Evolutionary conservation across 1,140 invertebrate genomes (phyloP).

Genomic region (Drosophila lini): DNA sequence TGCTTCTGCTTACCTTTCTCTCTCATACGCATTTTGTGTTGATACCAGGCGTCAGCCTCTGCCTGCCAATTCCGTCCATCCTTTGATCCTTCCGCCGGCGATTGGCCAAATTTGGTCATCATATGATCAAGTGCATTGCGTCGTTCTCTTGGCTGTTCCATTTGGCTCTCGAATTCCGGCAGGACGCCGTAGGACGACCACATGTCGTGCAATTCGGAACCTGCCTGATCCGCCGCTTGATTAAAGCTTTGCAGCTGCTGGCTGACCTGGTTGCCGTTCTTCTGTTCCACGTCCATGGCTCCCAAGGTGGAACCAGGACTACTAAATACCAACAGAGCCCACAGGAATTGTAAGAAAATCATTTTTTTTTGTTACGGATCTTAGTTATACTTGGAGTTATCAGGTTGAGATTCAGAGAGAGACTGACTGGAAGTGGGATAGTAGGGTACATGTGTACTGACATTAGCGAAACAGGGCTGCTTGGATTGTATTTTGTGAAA

Average conservation of each 20-base stretch:
- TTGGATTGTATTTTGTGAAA: not conserved
- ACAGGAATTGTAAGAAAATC: conserved; percentile 1
- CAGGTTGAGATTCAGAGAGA: not conserved
- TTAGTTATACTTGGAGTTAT: not conserved
- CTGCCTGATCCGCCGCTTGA: not conserved
- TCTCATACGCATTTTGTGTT: no score
- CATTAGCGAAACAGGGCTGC: not conserved
- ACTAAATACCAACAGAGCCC: not conserved
- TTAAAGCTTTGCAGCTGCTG: not conserved
- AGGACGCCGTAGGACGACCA: not conserved
- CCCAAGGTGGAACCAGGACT: not conserved
- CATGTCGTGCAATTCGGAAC: not conserved
- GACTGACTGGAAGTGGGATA: not conserved
- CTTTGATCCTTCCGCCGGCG: not conserved
- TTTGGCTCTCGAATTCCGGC: not conserved
- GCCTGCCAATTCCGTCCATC: not conserved
- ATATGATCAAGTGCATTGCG: not conserved
- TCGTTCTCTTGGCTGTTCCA: not conserved
- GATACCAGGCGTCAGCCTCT: conserved; percentile 1
- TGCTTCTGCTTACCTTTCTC: no score
- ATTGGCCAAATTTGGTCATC: not conserved
- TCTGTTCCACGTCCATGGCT: not conserved
- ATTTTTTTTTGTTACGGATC: not conserved
- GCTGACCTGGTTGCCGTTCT: not conserved
- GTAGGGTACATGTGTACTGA: not conserved